Conservation (phyloP, 2,888 invertebrate genomes). For the Temnothorax rugatulus region DNA sequence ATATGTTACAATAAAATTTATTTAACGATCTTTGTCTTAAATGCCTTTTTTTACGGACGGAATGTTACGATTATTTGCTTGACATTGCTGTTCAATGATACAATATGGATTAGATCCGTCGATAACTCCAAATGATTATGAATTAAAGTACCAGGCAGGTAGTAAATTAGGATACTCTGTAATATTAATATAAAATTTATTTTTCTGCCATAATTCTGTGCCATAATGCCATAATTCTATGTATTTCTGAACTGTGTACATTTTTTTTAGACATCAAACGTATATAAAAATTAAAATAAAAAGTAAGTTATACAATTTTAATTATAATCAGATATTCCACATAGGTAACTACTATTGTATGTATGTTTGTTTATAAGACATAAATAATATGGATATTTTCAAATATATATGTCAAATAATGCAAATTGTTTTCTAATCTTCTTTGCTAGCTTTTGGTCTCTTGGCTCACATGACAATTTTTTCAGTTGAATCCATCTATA, state of each 20-base stretch:
- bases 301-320: background rate
- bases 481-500: too few species aligned
- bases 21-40: constrained; percentile 13
- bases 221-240: background rate
- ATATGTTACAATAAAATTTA: background rate
- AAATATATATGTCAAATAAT: too few species aligned
- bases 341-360: background rate
- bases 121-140: constrained; percentile 86
- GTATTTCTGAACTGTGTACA: background rate
- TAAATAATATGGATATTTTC: too few species aligned
- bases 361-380: background rate
- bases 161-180: constrained; percentile 11
- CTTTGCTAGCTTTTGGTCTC: too few species aligned
- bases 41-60: constrained; percentile 89
- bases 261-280: background rate
- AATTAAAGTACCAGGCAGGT: constrained; percentile 82
- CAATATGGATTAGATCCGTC: constrained; percentile 91
- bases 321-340: background rate
- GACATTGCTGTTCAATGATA: constrained; percentile 96
- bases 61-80: constrained; percentile 98
- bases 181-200: background rate
- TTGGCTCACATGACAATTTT: too few species aligned
- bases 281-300: constrained; percentile 13
- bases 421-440: too few species aligned
- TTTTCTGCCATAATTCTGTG: constrained; percentile 7